phyloP scores from a whole-genome alignment of 2,888 invertebrate genomes.

The Drosophila seclusa region DNA sequence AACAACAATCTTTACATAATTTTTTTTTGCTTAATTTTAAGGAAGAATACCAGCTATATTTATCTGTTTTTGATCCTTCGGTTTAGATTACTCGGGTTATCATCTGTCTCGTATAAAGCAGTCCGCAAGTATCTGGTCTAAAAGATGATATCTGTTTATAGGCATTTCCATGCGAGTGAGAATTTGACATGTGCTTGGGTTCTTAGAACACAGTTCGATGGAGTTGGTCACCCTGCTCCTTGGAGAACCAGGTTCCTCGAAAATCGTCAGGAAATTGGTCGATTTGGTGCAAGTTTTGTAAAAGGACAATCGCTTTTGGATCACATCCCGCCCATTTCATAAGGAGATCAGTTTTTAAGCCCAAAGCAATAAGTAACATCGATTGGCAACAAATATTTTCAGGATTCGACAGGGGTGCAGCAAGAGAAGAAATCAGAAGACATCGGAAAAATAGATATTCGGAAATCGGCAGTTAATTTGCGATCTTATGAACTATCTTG shows the following conservation, averaged over 20 bases:
- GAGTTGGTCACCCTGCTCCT: neutral
- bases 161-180: neutral
- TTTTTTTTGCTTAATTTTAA: neutral
- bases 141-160: neutral
- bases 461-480: neutral
- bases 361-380: no score
- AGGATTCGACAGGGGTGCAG: no score
- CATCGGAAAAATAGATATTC: neutral
- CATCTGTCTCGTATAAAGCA: neutral
- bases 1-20: neutral
- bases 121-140: neutral
- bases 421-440: neutral
- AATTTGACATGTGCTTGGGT: neutral
- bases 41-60: neutral
- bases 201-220: neutral
- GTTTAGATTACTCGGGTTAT: neutral
- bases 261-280: neutral
- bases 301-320: neutral
- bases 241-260: neutral
- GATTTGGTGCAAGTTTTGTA: neutral
- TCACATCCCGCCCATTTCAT: no score
- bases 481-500: neutral
- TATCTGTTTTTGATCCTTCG: neutral
- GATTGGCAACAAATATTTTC: no score
- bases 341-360: no score